Percentiles rank a stretch among this genome's conserved stretches.
Conservation (phyloP, 2,797 vertebrate species). For the Darevskia mixta region DNA sequence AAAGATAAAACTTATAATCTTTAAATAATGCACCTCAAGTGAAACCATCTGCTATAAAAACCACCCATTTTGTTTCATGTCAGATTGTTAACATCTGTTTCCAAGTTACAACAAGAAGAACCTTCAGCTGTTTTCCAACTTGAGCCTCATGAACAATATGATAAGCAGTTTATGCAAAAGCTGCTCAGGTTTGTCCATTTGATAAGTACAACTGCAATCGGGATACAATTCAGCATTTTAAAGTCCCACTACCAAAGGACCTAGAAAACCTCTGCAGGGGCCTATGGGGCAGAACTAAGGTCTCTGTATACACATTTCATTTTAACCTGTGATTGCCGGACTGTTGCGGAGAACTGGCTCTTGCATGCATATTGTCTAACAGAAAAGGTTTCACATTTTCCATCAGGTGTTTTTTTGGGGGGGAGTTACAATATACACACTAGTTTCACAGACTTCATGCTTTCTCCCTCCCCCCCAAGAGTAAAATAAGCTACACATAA, state of each 20-base stretch:
- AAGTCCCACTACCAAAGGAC: too few species aligned
- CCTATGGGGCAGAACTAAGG: not conserved
- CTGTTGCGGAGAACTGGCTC: not conserved
- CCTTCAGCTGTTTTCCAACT: conserved; percentile 30
- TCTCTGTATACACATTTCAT: not conserved
- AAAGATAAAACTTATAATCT: conserved; percentile 56
- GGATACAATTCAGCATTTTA: too few species aligned
- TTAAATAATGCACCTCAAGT: conserved; percentile 59
- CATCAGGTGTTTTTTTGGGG: not conserved
- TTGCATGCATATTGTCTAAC: not conserved
- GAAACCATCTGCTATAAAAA: conserved; percentile 65
- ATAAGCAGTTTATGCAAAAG: not conserved
- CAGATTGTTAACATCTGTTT: conserved; percentile 39
- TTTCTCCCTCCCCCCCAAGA: not conserved
- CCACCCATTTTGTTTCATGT: conserved; percentile 45
- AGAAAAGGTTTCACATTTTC: not conserved
- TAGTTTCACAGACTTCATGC: not conserved
- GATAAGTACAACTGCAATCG: not conserved
- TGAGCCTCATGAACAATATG: not conserved
- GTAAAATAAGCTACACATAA: not conserved
- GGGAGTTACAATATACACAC: not conserved
- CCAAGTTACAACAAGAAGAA: conserved; percentile 66
- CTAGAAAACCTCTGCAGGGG: too few species aligned
- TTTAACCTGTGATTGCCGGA: not conserved
- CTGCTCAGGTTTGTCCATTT: not conserved